Evolutionary conservation across 2,113 vertebrate species (phyloP), one percentile per base, ranked within the genome.

Genomic region (Ciconia maguari): DNA sequence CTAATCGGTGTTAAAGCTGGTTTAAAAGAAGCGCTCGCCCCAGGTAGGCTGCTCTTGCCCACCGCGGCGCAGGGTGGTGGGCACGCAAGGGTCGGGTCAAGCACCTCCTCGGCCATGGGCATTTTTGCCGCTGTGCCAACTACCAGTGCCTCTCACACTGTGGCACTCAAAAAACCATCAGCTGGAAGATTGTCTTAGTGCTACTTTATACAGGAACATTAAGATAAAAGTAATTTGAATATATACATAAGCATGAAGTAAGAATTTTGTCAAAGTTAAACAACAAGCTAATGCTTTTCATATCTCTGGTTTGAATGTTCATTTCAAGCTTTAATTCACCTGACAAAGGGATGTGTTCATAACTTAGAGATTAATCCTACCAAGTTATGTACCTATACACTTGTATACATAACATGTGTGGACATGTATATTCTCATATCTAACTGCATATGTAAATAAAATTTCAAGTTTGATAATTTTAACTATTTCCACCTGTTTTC

Each of bases 331-430:
- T 3, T 48, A 24, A 61, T 11, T 54, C 66, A 3, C 8, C 58
- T 3, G 42, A 27, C 13, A 7, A 32, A 13, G 38, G 38, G 41
- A 10, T 4, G 36, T 9, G 46, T 24, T 30, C 30, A 1, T 21
- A 29, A 12, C 20, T 3, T 42, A 2, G 10, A 14, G 6, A 6
- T 26, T 16, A 13, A 1, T 22, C 36, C 41, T 10, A 8, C 8
- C 1, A 4, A 5, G 15, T 3, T 1, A 11, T 5, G 22, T 5
- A 5, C 26, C 17, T 5, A 1, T 0, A 2, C 6, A 6, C 18
- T 22, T 8, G 36, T 3, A 1, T 3, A 0, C 0, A 7, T 3
- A 15, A 21, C 42, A 0, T 11, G 18, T 10, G 27, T 26, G 62
- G 20, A 12, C 19, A 10, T 6, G 9, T 8, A 3, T 0, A 2